Evolutionary conservation across 2,888 invertebrate species (phyloP), one percentile per base, ranked within the genome.

Genomic region (Agrotis segetum): DNA sequence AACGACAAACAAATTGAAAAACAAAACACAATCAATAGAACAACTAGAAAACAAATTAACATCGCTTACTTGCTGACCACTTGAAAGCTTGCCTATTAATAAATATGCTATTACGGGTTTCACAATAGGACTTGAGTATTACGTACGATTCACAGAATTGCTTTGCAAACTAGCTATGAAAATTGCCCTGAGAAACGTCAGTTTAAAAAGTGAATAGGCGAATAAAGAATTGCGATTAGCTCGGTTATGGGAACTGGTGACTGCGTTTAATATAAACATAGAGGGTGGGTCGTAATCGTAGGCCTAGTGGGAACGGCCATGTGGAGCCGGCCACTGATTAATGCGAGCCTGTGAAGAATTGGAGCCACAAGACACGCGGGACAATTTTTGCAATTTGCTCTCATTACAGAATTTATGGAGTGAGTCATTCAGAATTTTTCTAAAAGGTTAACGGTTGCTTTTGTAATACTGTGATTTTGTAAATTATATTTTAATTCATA

Each of bases 221-320:
- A 86, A 89, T 88, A 86, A 91, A 88, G 86, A 84, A 66, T 77
- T 81, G 82, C 88, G 87, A 90, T 88, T 88, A 85, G 83, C 82
- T 11, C 80, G 86, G 92, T 93, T 91, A 92, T 87, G 73, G 76
- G 84, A 85, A 88, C 90, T 85, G 85, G 87, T 86, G 86, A 87
- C 74, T 85, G 84, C 84, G 83, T 89, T 88, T 92, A 93, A 94
- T 92, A 92, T 92, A 92, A 92, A 89, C 89, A 89, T 87, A 87
- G 86, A 76, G 84, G 82, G 72, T 82, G 83, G 85, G 74, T 82
- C 83, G 81, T 94, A 93, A 93, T 93, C 82, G 86, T 77, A 79
- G 86, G 81, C 75, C 79, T 79, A 79, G 86, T 93, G 94, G 88
- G 94, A 94, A 93, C 59, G 61, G 85, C 77, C 93, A 92, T 88